Conservation (phyloP, 2,888 invertebrate species). For the Erebia palarica region DNA sequence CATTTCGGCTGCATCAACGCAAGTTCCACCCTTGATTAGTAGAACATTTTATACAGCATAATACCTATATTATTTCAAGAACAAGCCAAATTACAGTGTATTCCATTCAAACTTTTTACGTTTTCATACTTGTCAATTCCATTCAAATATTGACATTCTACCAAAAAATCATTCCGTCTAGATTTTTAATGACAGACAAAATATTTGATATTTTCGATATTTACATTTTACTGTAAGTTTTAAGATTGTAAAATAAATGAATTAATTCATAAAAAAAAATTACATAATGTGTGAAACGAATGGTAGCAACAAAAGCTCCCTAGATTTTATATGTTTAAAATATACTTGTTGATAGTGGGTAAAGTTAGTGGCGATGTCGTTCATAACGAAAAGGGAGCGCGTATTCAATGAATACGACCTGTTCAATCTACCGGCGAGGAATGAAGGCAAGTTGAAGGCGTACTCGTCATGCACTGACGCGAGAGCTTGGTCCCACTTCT, state of each 20-base stretch:
- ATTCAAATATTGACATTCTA: conserved; percentile 58
- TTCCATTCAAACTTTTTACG: conserved; percentile 3
- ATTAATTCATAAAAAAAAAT: conserved; percentile 56
- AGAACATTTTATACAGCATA: background rate
- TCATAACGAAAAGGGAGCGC: conserved; percentile 76
- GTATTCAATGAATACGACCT: conserved; percentile 75
- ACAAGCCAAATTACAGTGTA: too few relatives aligned
- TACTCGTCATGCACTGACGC: conserved; percentile 82
- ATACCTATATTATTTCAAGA: too few relatives aligned
- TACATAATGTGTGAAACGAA: conserved; percentile 67
- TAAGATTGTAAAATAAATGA: conserved; percentile 44
- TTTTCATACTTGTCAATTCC: background rate
- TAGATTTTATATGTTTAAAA: conserved; percentile 53
- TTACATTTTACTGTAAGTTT: conserved; percentile 60
- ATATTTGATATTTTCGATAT: conserved; percentile 69
- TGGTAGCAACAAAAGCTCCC: conserved; percentile 58
- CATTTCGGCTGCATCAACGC: too few relatives aligned
- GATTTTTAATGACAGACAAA: conserved; percentile 72
- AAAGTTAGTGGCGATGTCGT: conserved; percentile 65
- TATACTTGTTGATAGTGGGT: conserved; percentile 55
- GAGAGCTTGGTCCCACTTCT: conserved; percentile 82
- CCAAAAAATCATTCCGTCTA: conserved; percentile 60
- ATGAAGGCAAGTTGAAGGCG: conserved; percentile 81
- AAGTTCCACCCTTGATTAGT: background rate
- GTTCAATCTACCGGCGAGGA: conserved; percentile 69